These are phyloP conservation scores for Geranospiza caerulescens DNA, from an alignment of 2,797 vertebrate genomes.

Conservation along the genomic window DNA sequence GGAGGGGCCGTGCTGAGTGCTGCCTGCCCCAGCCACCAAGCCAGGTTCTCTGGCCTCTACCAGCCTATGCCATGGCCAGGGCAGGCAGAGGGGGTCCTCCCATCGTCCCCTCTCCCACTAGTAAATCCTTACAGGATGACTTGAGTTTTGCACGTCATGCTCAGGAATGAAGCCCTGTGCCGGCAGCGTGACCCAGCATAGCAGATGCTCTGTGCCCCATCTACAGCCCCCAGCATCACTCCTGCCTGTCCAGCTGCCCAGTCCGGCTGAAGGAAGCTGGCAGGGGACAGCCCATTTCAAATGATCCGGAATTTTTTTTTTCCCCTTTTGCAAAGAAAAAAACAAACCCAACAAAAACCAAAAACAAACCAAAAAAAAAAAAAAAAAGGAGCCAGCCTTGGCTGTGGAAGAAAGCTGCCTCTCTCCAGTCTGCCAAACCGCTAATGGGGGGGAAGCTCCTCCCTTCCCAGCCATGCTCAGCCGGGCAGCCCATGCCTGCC, in stretches of 20 bases:
- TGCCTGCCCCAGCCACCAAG: not conserved
- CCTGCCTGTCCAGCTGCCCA: not conserved
- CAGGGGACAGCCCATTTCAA: not conserved
- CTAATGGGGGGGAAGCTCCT: not conserved
- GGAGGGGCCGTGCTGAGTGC: not conserved
- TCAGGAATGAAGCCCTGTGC: not conserved
- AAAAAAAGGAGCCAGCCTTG: not conserved
- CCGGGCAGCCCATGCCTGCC: not conserved
- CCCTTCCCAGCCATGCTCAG: not conserved
- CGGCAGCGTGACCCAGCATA: not conserved
- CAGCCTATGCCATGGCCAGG: not conserved
- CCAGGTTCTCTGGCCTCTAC: not conserved
- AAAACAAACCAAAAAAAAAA: no score
- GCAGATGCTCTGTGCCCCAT: not conserved
- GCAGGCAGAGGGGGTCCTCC: not conserved
- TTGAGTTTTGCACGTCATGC: not conserved
- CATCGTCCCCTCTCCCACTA: fast-evolving
- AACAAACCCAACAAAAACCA: not conserved
- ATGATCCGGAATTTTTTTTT: fast-evolving
- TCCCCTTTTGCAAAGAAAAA: not conserved
- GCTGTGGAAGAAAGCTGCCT: not conserved
- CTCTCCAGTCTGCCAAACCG: not conserved
- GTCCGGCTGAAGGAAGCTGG: not conserved
- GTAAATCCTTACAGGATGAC: not conserved
- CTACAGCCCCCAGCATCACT: not conserved